Evolutionary conservation across 2,113 vertebrate species (phyloP), one percentile per base, ranked within the genome.

Genomic region (Prunella himalayana): DNA sequence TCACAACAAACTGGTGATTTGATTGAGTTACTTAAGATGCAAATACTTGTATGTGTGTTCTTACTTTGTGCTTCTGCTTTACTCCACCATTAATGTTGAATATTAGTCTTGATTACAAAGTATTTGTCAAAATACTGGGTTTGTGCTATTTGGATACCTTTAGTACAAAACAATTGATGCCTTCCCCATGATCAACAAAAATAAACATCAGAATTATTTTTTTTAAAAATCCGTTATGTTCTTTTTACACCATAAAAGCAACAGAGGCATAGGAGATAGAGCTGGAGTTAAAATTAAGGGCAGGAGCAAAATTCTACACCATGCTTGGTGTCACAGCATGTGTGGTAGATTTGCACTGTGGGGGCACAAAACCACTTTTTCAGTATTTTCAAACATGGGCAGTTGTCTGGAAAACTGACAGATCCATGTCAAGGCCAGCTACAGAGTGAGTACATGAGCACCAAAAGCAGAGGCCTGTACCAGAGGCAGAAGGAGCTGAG

Each of bases 311-410:
- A 82, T 50, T 56, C 31, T 69, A 7, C 1, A 0, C 33, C 24
- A 16, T 0, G 0, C 44, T 56, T 47, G 37, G 12, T 42, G 63
- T 65, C 63, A 59, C 10, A 64, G 53, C 41, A 59, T 0, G 1
- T 2, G 5, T 27, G 33, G 44, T 17, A 21, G 33, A 8, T 71
- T 82, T 85, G 42, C 24, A 18, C 25, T 49, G 41, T 49, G 56
- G 21, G 66, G 70, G 65, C 73, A 81, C 28, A 53, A 28, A 85
- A 41, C 0, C 25, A 11, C 37, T 82, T 33, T 9, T 39, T 57
- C n/a, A 51, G 13, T 15, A 47, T 64, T 60, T 85, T 44, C 57
- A 68, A 53, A 56, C 41, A 9, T 6, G 50, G 49, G 39, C 47
- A 79, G 17, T 30, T 73, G 56, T 39, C 72, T 93, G 47, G 72